Evolutionary conservation across 64 coral and sea anemone genomes (phyloP), one percentile per base, ranked within the genome.

Genomic region (Stichodactyla mertensii): DNA sequence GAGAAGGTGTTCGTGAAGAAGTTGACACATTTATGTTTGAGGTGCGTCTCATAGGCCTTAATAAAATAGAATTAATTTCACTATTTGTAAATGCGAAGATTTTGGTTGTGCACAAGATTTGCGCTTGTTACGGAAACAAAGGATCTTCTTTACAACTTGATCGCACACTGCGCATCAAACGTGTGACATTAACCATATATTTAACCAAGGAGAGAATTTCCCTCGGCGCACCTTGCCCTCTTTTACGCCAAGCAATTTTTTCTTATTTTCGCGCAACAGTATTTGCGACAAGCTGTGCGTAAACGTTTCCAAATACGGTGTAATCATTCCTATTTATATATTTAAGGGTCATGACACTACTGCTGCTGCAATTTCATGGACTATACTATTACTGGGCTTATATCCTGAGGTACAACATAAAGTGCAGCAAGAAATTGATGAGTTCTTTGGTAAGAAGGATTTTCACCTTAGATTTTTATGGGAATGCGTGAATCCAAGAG

Each of bases 1-100:
- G 51, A 71, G 88, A 87, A 22, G 92, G 92, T 16, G 64, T 93
- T 22, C 84, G 92, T 55, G 92, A 93, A 61, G 92, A 93, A 66
- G 92, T 93, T 6, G 92, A 93, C 71, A 93, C 92, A 7, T 93
- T 93, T 20, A 93, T 93, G 92, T 93, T 93, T 74, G 92, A 93
- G 88, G 92, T 93, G 27, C 28, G 1, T 10, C 9, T 12, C 57
- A 58, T 62, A 16, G 28, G 28, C 28, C 28, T 31, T 31, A 31
- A 62, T 7, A 8, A n/a, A 66, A n/a, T 5, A 66, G 0, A 6
- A 62, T 14, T 5, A 62, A 5, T 62, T 62, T 62, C 16, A 62
- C 60, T 62, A 16, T 13, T 62, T 16, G 10, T 16, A 62, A 62
- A 16, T 62, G 15, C 13, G 13, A 16, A 2, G 7, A 10, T 5